A percentile compares a stretch with the other conserved stretches of the same genome.
Evolutionary conservation across 2,113 vertebrate genomes (phyloP).

Genomic region (Lynx canadensis): DNA sequence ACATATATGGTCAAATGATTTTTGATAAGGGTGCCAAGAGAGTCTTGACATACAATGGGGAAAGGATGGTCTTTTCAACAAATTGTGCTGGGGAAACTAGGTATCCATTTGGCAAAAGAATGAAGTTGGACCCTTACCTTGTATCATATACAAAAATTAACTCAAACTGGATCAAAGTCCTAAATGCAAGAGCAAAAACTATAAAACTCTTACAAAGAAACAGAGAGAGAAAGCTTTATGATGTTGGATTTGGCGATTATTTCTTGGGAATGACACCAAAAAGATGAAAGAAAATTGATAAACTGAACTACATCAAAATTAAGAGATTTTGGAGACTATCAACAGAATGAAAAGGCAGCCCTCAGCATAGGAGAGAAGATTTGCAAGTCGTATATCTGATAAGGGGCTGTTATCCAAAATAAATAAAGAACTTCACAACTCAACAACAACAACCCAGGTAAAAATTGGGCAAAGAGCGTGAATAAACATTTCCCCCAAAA

Average conservation of each 20-base stretch:
- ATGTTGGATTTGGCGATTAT: background rate
- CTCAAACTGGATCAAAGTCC: background rate
- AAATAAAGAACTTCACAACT: background rate
- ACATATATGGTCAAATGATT: background rate
- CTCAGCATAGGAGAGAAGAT: background rate
- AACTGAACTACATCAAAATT: background rate
- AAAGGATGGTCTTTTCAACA: background rate
- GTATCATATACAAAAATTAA: background rate
- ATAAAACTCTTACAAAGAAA: constrained; percentile 8
- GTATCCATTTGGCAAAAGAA: background rate
- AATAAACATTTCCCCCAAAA: background rate
- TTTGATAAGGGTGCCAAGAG: background rate
- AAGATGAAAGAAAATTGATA: background rate
- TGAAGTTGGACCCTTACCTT: background rate
- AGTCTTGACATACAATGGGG: background rate
- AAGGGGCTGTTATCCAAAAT: background rate
- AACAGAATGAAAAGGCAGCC: background rate
- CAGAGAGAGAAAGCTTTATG: background rate
- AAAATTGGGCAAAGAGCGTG: background rate
- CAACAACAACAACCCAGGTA: background rate
- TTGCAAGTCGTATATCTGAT: background rate
- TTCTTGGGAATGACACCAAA: background rate
- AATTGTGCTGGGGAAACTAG: background rate
- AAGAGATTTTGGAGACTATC: background rate
- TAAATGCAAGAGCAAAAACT: background rate